Base-by-base conservation (phyloP, 2,113 vertebrate genomes). In the Meles meles region DNA sequence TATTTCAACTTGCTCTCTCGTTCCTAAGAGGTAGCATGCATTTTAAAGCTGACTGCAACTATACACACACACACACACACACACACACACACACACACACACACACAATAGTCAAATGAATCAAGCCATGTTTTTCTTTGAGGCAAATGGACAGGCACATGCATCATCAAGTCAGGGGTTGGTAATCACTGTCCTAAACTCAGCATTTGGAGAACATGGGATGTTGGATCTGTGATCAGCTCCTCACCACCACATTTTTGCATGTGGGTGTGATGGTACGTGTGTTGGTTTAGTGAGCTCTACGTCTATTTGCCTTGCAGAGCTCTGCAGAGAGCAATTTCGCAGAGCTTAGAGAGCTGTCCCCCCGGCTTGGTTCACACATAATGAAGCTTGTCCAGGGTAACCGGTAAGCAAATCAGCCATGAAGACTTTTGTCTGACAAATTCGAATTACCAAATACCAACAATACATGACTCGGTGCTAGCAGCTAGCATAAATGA, bases 381-480 rank as follows among this genome's bases (percentile, higher is more conserved):
- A 55, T 52, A 89, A 81, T 74, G 69, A 87, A 88, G 84, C 81
- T 95, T 92, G 63, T 42, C 74, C n/a, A 63, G 13, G 84, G 39
- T 31, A 87, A 61, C 63, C 65, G 69, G 59, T 49, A 95, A 96
- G 85, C 93, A 96, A 98, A 95, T 98, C 65, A 96, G 69, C 92
- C 96, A 90, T 96, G 93, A 87, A 89, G 94, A 96, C 39, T 86
- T 96, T 82, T 97, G 88, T 95, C 77, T 97, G 55, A 92, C 81
- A 98, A 97, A 98, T 98, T 94, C 86, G 82, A 95, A 93, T 91
- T 47, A 90, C 47, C 88, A 94, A 88, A 93, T 37, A 76, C 34
- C 65, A 97, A 89, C 6, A 44, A 90, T 17, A 63, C 49, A 21
- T 39, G 71, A 79, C 44, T 77, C 6, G 5, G 42, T 23, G 63